Evolutionary conservation across 2,113 vertebrate genomes (phyloP).

Genomic region (Lates calcarifer): DNA sequence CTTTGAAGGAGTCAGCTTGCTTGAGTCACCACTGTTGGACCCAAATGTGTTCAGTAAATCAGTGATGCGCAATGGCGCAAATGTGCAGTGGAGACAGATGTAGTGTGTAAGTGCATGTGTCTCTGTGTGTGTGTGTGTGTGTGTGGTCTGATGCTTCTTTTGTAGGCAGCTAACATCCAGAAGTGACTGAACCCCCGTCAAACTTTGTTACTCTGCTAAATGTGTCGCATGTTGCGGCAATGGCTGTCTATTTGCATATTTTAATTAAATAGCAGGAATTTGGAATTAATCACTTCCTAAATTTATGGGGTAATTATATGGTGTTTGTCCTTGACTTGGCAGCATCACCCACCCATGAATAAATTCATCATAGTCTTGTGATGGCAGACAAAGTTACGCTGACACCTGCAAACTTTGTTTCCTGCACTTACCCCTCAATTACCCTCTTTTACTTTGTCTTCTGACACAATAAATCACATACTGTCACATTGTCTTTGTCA

Average conservation of each 20-base stretch:
- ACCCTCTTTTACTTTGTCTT: conserved; percentile 62
- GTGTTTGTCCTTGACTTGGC: conserved; percentile 81
- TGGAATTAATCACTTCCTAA: conserved; percentile 77
- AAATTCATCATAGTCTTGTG: conserved; percentile 71
- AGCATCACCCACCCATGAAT: conserved; percentile 73
- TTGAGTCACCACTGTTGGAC: conserved; percentile 74
- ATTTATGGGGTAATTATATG: conserved; percentile 81
- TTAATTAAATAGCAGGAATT: conserved; percentile 81
- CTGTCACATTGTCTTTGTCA: conserved; percentile 71
- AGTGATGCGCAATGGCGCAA: conserved; percentile 61
- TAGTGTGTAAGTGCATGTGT: conserved; percentile 14
- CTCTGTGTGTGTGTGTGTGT: conserved; percentile 20
- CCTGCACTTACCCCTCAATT: conserved; percentile 74
- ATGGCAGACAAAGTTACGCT: conserved; percentile 75
- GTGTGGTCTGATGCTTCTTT: not conserved
- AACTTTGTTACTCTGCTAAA: conserved; percentile 61
- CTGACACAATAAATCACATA: conserved; percentile 76
- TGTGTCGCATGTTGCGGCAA: conserved; percentile 47
- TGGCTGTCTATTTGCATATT: conserved; percentile 79
- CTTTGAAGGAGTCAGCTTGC: conserved; percentile 76
- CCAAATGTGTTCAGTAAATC: conserved; percentile 69
- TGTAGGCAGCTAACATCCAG: conserved; percentile 12
- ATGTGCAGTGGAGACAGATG: conserved; percentile 61
- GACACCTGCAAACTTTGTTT: conserved; percentile 79
- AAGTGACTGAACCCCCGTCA: conserved; percentile 54